Evolutionary conservation across 1,140 invertebrate species (phyloP).

Genomic region (Antheraea mylitta): DNA sequence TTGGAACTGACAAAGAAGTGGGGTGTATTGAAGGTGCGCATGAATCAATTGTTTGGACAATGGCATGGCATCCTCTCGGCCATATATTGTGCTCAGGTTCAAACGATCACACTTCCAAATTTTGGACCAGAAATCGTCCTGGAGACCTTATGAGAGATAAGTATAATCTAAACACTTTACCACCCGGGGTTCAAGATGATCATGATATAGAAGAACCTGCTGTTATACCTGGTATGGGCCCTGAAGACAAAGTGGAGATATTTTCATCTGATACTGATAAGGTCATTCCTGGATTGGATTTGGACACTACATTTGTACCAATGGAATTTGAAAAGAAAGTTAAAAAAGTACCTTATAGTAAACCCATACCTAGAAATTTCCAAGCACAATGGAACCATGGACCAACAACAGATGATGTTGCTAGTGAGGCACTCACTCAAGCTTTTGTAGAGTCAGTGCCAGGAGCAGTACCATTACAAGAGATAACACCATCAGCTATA

Average conservation of each 20-base stretch:
- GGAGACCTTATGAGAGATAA: slow-evolving; percentile 99
- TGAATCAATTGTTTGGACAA: slow-evolving; percentile 99
- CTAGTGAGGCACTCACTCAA: slow-evolving; percentile 83
- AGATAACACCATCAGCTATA: slow-evolving; percentile 87
- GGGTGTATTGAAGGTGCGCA: slow-evolving; percentile 98
- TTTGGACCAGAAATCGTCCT: slow-evolving; percentile 99
- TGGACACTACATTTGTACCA: slow-evolving; percentile 83
- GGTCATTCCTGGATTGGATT: slow-evolving; percentile 92
- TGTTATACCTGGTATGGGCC: slow-evolving; percentile 96
- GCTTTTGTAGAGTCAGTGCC: slow-evolving; percentile 84
- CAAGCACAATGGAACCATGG: slow-evolving; percentile 96
- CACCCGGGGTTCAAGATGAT: slow-evolving; percentile 82
- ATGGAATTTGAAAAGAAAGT: slow-evolving; percentile 85
- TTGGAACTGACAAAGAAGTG: slow-evolving; percentile 98
- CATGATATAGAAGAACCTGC: slow-evolving; percentile 85
- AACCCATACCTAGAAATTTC: slow-evolving; percentile 97
- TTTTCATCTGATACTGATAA: slow-evolving; percentile 79
- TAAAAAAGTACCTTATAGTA: slow-evolving; percentile 94
- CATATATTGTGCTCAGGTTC: slow-evolving; percentile 99
- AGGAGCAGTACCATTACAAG: slow-evolving; percentile 84
- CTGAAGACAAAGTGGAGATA: slow-evolving; percentile 92
- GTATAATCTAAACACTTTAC: slow-evolving; percentile 96
- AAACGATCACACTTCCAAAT: slow-evolving; percentile 99
- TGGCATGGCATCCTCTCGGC: slow-evolving; percentile 99
- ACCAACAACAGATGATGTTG: slow-evolving; percentile 78